Percentiles rank a stretch among this genome's conserved stretches.
Evolutionary conservation across 2,113 vertebrate species (phyloP).

Genomic region (Phycodurus eques): DNA sequence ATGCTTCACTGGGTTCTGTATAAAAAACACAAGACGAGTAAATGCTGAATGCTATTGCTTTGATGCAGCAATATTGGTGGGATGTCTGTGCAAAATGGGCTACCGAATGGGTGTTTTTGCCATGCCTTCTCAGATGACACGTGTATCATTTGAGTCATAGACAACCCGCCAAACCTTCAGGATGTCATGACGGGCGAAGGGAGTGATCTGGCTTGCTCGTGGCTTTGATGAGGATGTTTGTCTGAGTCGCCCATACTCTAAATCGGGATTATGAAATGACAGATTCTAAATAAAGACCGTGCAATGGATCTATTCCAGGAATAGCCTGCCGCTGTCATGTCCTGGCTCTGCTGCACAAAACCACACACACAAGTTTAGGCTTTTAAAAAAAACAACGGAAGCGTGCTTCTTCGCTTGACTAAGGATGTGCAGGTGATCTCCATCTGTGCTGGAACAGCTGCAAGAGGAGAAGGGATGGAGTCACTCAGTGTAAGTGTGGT

Average conservation of each 20-base stretch:
- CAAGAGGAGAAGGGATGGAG: constrained; percentile 30
- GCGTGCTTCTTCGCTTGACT: constrained; percentile 1
- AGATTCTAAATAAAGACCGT: constrained; percentile 45
- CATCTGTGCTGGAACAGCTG: constrained; percentile 29
- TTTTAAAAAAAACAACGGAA: neutral
- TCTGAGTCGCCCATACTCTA: constrained; percentile 16
- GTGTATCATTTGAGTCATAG: neutral
- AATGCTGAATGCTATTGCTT: too few relatives aligned
- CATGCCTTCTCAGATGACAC: neutral
- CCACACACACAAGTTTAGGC: neutral
- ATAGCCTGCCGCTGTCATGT: constrained; percentile 10
- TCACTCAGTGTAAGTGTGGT: constrained; percentile 16
- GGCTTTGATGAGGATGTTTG: constrained; percentile 25
- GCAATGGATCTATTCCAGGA: constrained; percentile 26
- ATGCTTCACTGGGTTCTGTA: too few relatives aligned
- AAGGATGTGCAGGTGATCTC: constrained; percentile 33
- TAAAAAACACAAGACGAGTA: too few relatives aligned
- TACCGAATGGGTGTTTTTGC: neutral
- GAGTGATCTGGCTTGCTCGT: neutral
- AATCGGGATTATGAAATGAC: constrained; percentile 29
- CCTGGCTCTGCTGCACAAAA: constrained; percentile 4
- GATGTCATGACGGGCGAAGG: constrained; percentile 30
- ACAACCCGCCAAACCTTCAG: neutral
- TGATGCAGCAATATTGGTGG: too few relatives aligned
- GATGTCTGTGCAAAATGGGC: neutral